Base-by-base conservation (phyloP, 2,113 vertebrate species). In the Chaetops frenatus region DNA sequence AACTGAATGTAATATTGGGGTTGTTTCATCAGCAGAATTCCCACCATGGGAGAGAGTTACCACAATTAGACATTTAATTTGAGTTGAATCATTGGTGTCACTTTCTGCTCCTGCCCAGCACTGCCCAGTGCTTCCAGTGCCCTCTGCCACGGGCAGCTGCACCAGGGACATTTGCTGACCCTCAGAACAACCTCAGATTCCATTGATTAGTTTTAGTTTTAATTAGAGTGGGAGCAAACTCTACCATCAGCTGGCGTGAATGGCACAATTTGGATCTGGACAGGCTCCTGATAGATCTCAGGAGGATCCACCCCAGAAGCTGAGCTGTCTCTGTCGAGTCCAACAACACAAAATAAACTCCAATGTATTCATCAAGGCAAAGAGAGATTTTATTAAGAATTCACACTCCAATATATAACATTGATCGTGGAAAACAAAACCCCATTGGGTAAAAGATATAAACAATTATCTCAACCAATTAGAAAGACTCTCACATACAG, bases 1-100 rank as follows among this genome's bases (percentile, higher is more conserved):
- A 64, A 13, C 10, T 38, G 7, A 1, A 56, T 15, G 51, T 4
- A 20, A 60, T 3, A 8, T 0, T 3, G 86, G 28, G 15, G 17
- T n/a, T 61, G 14, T 70, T 91, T 57, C 69, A 25, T 56, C 77
- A 33, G 64, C 20, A 70, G 60, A 51, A 65, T n/a, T 78, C 67
- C 36, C 64, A 48, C 33, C 36, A 3, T 0, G 2, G 70, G 47
- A 47, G 27, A n/a, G 53, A 61, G 10, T 31, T 29, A 10, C n/a
- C 5, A 1, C 28, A 5, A 73, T 58, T 28, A 6, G n/a, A 35
- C 27, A 17, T 42, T 58, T 16, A 17, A 47, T 19, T 42, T 13
- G 33, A 38, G 33, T 44, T 57, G 71, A 72, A 29, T 16, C 17
- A 2, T 31, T 15, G 16, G 5, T 48, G 57, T 35, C 44, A 6